Conservation (phyloP, 2,888 invertebrate genomes). For the Acrobasis suavella region DNA sequence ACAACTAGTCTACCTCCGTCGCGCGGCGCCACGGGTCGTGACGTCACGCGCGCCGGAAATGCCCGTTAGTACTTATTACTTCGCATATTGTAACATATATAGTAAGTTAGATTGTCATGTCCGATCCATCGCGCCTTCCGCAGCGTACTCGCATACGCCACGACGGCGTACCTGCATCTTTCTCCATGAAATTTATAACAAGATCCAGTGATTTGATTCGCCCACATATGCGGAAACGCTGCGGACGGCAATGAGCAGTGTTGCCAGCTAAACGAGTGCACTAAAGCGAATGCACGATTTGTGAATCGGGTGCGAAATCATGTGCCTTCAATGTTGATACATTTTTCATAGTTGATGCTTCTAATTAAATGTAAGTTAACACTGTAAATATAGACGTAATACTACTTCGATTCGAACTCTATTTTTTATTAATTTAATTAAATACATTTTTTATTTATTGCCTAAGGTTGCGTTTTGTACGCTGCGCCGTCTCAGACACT, state of each 20-base stretch:
- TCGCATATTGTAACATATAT: slow-evolving; percentile 55
- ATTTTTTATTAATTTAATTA: slow-evolving; percentile 77
- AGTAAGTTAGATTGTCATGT: slow-evolving; percentile 59
- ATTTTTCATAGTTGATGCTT: slow-evolving; percentile 80
- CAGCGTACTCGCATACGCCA: slow-evolving; percentile 26
- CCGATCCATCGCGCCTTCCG: slow-evolving; percentile 55
- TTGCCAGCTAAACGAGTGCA: slow-evolving; percentile 59
- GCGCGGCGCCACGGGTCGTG: slow-evolving; percentile 33
- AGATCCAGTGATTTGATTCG: slow-evolving; percentile 4
- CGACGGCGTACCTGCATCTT: background rate
- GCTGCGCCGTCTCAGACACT: slow-evolving; percentile 36
- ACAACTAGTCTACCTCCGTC: slow-evolving; percentile 47
- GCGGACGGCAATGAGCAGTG: slow-evolving; percentile 38
- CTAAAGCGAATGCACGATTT: slow-evolving; percentile 60
- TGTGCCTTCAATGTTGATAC: slow-evolving; percentile 82
- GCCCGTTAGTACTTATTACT: slow-evolving; percentile 48
- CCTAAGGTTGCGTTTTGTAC: slow-evolving; percentile 54
- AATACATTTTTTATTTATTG: slow-evolving; percentile 70
- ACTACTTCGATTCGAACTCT: slow-evolving; percentile 70
- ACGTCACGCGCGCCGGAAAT: slow-evolving; percentile 21
- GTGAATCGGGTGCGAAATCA: slow-evolving; percentile 79
- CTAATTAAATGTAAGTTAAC: slow-evolving; percentile 75
- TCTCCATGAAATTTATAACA: slow-evolving; percentile 3
- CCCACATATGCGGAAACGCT: slow-evolving; percentile 1
- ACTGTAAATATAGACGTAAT: slow-evolving; percentile 75